phyloP scores from a whole-genome alignment of 2,888 invertebrate species.

The Rotaria socialis region DNA sequence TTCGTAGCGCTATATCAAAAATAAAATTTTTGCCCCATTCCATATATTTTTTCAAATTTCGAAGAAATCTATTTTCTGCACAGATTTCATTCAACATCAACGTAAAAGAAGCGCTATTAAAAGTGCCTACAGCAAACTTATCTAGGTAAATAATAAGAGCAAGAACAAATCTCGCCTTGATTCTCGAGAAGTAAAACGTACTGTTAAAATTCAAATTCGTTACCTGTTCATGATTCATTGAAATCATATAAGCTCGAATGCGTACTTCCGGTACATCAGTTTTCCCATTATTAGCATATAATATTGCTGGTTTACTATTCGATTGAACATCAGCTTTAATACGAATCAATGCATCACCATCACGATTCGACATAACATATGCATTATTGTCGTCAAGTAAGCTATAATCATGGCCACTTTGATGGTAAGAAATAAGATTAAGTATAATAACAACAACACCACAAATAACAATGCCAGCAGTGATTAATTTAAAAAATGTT shows the following conservation, averaged over 20 bases:
- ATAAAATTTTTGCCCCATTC: too few species aligned
- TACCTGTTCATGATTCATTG: background rate
- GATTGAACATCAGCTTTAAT: slow-evolving; percentile 22
- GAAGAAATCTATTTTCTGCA: too few species aligned
- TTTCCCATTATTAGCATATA: background rate
- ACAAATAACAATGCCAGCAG: background rate
- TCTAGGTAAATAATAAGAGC: too few species aligned
- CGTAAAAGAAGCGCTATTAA: too few species aligned
- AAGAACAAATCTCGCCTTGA: too few species aligned
- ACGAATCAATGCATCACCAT: background rate
- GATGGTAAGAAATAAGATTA: background rate
- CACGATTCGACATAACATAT: background rate
- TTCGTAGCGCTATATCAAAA: too few species aligned
- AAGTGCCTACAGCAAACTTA: too few species aligned
- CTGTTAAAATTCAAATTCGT: background rate
- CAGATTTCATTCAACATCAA: too few species aligned
- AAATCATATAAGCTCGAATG: background rate
- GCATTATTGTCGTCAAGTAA: background rate
- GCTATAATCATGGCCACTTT: background rate
- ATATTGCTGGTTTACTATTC: slow-evolving; percentile 24
- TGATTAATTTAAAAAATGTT: slow-evolving; percentile 11
- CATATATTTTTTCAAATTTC: too few species aligned
- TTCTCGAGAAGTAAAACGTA: too few species aligned
- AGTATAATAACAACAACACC: background rate
- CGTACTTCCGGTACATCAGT: background rate